These are phyloP conservation scores for Aurelia aurita DNA, from an alignment of 30 jellyfish, hydroid and myxozoan species.

Conservation along the genomic window DNA sequence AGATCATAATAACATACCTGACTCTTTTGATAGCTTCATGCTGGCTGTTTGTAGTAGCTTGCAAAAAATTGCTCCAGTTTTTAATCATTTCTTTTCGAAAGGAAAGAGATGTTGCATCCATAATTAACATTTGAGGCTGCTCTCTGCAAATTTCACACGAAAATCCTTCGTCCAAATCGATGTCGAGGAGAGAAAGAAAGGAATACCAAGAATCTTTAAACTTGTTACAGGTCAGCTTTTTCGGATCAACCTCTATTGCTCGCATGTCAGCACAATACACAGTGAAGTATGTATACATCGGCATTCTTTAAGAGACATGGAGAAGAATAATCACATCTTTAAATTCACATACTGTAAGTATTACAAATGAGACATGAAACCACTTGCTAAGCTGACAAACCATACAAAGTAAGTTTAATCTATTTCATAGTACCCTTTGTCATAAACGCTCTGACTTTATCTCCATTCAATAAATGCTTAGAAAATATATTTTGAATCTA, in stretches of 20 bases:
- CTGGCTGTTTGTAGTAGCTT: not conserved
- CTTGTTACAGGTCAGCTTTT: too few relatives aligned
- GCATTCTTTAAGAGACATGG: too few relatives aligned
- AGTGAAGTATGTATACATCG: too few relatives aligned
- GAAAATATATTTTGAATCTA: not conserved
- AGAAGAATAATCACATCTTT: too few relatives aligned
- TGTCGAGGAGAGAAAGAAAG: too few relatives aligned
- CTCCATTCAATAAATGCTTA: not conserved
- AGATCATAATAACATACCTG: not conserved
- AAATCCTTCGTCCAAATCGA: slow-evolving; percentile 1
- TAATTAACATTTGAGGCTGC: not conserved
- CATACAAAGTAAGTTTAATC: not conserved
- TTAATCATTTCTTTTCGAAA: slow-evolving; percentile 1
- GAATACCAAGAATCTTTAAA: too few relatives aligned
- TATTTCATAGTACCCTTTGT: not conserved
- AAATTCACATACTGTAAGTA: too few relatives aligned
- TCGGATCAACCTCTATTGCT: too few relatives aligned
- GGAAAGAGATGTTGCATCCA: slow-evolving; percentile 16
- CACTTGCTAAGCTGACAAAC: too few relatives aligned
- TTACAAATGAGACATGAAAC: too few relatives aligned
- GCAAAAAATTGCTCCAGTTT: not conserved
- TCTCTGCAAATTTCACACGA: not conserved
- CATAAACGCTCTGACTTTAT: not conserved
- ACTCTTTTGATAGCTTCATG: slow-evolving; percentile 1
- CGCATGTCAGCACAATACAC: too few relatives aligned